A percentile compares a stretch with the other conserved stretches of the same genome.
Conservation (phyloP, 2,888 invertebrate genomes). For the Sthenelais limicola region DNA sequence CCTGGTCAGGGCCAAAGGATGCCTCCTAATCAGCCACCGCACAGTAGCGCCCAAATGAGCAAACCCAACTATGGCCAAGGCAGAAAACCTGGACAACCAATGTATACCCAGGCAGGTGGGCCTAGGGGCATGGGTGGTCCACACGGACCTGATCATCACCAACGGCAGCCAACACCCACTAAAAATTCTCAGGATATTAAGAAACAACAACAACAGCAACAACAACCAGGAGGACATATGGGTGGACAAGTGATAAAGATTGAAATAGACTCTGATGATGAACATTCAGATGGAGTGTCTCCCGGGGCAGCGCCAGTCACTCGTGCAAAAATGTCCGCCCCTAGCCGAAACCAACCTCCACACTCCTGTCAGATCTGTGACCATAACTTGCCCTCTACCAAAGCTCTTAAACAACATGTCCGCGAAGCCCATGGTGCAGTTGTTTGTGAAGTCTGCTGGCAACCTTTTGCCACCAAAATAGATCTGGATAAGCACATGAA, state of each 20-base stretch:
- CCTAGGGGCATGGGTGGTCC: too few species aligned
- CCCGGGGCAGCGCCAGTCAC: not conserved
- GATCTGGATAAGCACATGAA: constrained; percentile 16
- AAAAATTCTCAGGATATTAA: too few species aligned
- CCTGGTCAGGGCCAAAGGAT: not conserved
- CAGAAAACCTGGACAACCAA: not conserved
- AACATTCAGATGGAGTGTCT: too few species aligned
- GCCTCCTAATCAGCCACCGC: not conserved
- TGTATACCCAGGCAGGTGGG: not conserved
- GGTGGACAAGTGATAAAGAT: constrained; percentile 6
- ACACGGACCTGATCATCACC: too few species aligned
- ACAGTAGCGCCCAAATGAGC: not conserved
- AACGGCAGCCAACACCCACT: too few species aligned
- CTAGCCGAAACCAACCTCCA: not conserved
- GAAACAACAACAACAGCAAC: too few species aligned
- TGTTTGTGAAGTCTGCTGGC: constrained; percentile 35
- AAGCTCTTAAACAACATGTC: constrained; percentile 6
- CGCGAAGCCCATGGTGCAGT: constrained; percentile 1
- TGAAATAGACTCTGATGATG: constrained; percentile 32
- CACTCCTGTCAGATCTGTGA: constrained; percentile 4
- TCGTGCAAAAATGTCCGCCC: not conserved
- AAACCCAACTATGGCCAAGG: not conserved
- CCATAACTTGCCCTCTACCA: not conserved
- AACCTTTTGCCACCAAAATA: not conserved
- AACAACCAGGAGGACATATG: not conserved